Evolutionary conservation across 1,140 invertebrate species (phyloP), one percentile per base, ranked within the genome.

Genomic region (Plectus sambesii): DNA sequence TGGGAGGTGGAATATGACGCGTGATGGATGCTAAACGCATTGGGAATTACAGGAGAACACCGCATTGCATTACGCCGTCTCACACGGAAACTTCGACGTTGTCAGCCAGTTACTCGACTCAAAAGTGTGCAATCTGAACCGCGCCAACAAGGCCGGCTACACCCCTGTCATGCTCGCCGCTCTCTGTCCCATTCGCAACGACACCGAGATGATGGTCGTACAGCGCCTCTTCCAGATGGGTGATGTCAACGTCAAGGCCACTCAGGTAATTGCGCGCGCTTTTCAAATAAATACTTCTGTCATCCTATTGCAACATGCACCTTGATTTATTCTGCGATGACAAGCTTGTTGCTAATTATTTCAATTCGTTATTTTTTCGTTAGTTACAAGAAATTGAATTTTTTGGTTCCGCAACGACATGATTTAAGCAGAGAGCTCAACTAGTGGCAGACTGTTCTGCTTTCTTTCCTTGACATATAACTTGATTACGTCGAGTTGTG

Each of bases 1-100:
- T n/a, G n/a, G n/a, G n/a, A n/a, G n/a, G n/a, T n/a, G n/a, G n/a
- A n/a, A n/a, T n/a, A n/a, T n/a, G n/a, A n/a, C n/a, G n/a, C n/a
- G n/a, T n/a, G n/a, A n/a, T n/a, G n/a, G n/a, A n/a, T n/a, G n/a
- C n/a, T n/a, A n/a, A n/a, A n/a, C n/a, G n/a, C n/a, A n/a, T n/a
- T n/a, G n/a, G n/a, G 5, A 12, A 12, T 53, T 62, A 27, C 61
- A 84, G 81, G 87, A 86, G n/a, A 93, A 93, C 68, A 89, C 87
- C 2, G 85, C 85, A 8, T 81, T 94, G 74, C 88, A 94, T 69
- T 94, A 93, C 72, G 84, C 87, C 5, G 84, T 93, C 12, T 90
- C 86, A 0, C 83, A 90, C 72, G 84, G 84, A 39, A 90, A 93
- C 72, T 90, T 88, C 68, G 84, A 88, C 59, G 82, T 92, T 5